A percentile compares a stretch with the other conserved stretches of the same genome.
Conservation (phyloP, 2,797 vertebrate genomes). For the Bovichtus variegatus region DNA sequence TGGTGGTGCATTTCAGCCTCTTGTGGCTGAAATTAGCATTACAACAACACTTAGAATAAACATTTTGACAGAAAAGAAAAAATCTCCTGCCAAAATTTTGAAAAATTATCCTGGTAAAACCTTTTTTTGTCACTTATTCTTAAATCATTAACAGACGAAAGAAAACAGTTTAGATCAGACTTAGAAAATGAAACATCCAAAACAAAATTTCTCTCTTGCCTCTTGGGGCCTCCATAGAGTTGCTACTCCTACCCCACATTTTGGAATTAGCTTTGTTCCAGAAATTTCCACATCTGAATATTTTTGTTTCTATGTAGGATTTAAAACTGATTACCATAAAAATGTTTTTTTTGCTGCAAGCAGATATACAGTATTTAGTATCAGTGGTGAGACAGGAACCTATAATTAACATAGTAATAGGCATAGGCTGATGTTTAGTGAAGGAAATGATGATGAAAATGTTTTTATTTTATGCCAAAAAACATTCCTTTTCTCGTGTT, state of each 20-base stretch:
- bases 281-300: neutral
- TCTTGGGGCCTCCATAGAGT: neutral
- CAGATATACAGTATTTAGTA: neutral
- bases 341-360: neutral
- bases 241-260: neutral
- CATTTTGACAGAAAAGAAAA: no score
- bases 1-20: no score
- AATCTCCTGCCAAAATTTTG: no score
- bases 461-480: neutral
- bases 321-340: conserved; percentile 1
- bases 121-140: no score
- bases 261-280: neutral
- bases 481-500: neutral
- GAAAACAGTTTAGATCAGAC: no score
- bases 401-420: neutral
- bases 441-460: neutral
- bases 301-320: neutral
- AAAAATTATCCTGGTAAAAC: no score
- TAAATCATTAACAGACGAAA: no score
- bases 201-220: no score
- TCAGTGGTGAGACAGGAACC: neutral
- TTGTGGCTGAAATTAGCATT: no score
- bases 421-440: neutral
- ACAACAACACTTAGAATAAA: no score
- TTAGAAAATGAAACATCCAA: no score